These are phyloP conservation scores for Okapia johnstoni DNA, from an alignment of 2,113 vertebrate species.

Conservation along the genomic window DNA sequence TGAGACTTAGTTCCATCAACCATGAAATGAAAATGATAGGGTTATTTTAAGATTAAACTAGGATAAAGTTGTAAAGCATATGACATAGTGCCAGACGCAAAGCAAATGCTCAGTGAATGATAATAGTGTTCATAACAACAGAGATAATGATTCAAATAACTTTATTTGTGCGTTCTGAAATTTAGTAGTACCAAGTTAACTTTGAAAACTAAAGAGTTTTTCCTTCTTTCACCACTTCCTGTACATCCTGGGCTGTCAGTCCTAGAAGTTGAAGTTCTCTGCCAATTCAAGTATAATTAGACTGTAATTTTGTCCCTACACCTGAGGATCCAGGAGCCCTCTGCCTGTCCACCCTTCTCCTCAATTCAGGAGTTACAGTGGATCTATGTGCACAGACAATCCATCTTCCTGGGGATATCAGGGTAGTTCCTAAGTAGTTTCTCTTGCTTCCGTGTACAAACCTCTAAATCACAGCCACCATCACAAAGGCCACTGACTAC, in stretches of 20 bases:
- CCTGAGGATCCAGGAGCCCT: not conserved
- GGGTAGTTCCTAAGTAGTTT: not conserved
- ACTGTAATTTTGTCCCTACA: not conserved
- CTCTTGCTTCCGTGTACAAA: not conserved
- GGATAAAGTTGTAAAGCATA: not conserved
- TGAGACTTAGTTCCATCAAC: not conserved
- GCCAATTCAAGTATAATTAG: not conserved
- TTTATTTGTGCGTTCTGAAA: not conserved
- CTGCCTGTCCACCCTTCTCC: not conserved
- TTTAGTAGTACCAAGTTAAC: not conserved
- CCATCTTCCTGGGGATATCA: not conserved
- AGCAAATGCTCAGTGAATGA: not conserved
- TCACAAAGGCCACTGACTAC: not conserved
- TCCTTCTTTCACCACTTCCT: not conserved
- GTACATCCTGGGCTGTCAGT: not conserved
- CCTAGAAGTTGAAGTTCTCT: not conserved
- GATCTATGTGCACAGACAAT: not conserved
- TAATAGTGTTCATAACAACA: not conserved
- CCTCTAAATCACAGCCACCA: not conserved
- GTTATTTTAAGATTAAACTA: conserved; percentile 1
- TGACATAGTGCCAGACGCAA: not conserved
- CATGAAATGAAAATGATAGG: not conserved
- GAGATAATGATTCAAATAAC: not conserved
- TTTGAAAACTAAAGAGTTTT: not conserved
- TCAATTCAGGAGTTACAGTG: not conserved